Evolutionary conservation across 64 coral and sea anemone species (phyloP), one percentile per base, ranked within the genome.

Genomic region (Platygyra sinensis): DNA sequence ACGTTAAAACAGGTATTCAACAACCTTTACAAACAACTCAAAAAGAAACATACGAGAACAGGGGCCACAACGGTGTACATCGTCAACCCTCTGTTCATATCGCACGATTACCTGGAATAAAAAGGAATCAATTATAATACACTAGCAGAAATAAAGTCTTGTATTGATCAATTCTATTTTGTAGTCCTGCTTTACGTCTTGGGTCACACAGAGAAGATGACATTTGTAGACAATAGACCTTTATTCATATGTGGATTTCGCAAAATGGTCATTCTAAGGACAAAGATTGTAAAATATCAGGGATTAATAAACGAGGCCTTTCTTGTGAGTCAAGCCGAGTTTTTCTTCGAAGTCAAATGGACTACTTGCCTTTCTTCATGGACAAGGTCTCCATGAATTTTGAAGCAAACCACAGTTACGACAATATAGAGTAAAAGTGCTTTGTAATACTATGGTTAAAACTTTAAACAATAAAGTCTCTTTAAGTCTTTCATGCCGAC

Each of bases 191-290:
- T 69, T 69, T 69, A 11, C 24, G n/a, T 27, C 25, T 69, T 69
- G 0, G 63, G 22, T 63, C 81, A 69, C n/a, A 42, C 81, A 52
- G 81, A 14, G 36, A n/a, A 51, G n/a, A 25, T 42, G 62, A 24
- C 63, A 24, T 67, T 27, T 85, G 51, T 69, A 69, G 62, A 72
- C 63, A 85, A 85, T 50, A 64, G 32, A 51, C 62, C 60, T 85
- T 46, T 67, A 38, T 85, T 85, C 71, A 33, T 14, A 57, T 9
- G 10, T 52, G 60, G 4, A 72, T 85, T n/a, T 71, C 20, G 25
- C 42, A 71, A 85, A 39, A 50, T 16, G 22, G 22, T 16, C 63
- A 84, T 83, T 65, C 31, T 50, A 18, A 77, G 39, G 19, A 27
- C 25, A 22, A 54, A 80, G 78, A 76, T 22, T 24, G 51, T 16